These are phyloP conservation scores for Harlomillsia oculata DNA, from an alignment of 1,140 invertebrate genomes.

Conservation along the genomic window DNA sequence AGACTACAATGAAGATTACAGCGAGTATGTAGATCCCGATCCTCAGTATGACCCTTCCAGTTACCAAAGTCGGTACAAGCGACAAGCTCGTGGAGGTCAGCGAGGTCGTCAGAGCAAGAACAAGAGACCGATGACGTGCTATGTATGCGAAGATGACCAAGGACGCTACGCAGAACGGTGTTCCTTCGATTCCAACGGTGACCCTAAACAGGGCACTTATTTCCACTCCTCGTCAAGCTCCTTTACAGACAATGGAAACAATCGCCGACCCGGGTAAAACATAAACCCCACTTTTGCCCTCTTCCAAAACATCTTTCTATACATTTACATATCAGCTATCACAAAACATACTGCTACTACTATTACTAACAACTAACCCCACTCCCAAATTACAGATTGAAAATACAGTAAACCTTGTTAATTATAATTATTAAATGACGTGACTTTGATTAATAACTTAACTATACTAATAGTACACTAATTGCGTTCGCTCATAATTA, in stretches of 20 bases:
- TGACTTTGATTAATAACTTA: no score
- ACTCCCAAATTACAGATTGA: no score
- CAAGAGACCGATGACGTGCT: constrained; percentile 34
- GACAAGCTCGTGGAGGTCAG: constrained; percentile 21
- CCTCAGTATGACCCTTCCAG: constrained; percentile 28
- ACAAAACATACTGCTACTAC: no score
- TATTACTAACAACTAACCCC: no score
- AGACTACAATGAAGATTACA: constrained; percentile 27
- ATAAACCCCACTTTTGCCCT: no score
- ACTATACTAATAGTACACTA: no score
- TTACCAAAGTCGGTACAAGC: constrained; percentile 28
- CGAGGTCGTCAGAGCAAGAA: background rate
- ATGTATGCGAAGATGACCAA: constrained; percentile 35
- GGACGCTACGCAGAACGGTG: constrained; percentile 32
- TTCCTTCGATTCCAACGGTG: constrained; percentile 33
- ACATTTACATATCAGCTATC: no score
- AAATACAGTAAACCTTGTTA: no score
- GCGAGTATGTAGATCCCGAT: constrained; percentile 19
- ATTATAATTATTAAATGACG: no score
- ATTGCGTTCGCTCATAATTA: no score
- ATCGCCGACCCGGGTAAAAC: constrained; percentile 7
- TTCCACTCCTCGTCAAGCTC: constrained; percentile 31
- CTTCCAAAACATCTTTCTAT: no score
- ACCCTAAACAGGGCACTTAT: constrained; percentile 27
- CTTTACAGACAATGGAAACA: constrained; percentile 32